Base-by-base conservation (phyloP, 64 coral and sea anemone species). In the Actinia tenebrosa region DNA sequence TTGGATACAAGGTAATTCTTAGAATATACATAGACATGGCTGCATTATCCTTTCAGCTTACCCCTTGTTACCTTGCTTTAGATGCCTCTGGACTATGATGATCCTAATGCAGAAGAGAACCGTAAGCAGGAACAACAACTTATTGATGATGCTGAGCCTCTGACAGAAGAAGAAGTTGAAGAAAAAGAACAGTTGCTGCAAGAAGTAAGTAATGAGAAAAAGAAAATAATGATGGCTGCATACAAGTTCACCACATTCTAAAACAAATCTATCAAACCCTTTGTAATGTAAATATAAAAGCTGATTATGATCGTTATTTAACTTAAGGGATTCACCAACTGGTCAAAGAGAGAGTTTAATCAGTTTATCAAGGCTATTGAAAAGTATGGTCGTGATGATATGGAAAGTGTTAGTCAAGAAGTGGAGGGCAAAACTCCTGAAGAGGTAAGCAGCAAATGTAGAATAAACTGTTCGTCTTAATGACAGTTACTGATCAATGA, bases 271-370 rank as follows among this genome's bases (percentile, higher is more conserved):
- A 37, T 37, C 30, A 37, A 37, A 37, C 30, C 30, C 30, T 37
- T 37, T 37, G 1, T n/a, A n/a, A n/a, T n/a, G n/a, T n/a, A 37
- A 37, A 37, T 37, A 1, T 1, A 37, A 37, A 37, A 64, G 61
- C 20, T 64, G 19, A 64, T 64, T 19, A 25, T 7, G 7, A 23
- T 23, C n/a, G 22, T 66, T 66, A 4, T 66, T 66, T 66, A 20
- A 75, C 37, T 75, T 3, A 27, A 98, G 96, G 96, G 96, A 43
- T 98, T 98, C 69, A 98, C 96, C 18, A 85, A 94, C 20, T 98
- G 96, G 96, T 98, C 96, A 27, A 98, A 98, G 80, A 89, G 96
- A 77, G 96, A 98, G 16, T 98, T 98, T 77, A 98, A 98, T 75
- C 96, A 98, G 80, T 98, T 94, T 83, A 94, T 98, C 78, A 98